Evolutionary conservation across 2,113 vertebrate species (phyloP), one percentile per base, ranked within the genome.

Genomic region (Eupsittula cactorum): DNA sequence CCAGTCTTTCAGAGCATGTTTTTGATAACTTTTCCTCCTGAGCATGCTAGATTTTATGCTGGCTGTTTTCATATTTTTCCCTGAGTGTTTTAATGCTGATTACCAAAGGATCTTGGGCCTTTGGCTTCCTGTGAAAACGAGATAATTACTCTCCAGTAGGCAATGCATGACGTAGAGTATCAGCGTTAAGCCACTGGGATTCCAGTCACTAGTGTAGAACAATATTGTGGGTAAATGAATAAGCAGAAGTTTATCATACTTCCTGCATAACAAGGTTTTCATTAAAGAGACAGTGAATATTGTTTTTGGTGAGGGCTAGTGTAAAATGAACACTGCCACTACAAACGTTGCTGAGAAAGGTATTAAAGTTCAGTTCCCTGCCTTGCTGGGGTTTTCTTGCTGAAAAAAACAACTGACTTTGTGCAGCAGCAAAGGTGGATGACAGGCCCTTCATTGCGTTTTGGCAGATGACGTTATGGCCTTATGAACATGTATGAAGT

Each of bases 141-240:
- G 95, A 96, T 97, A 97, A 97, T 97, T 95, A 93, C 91, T 94
- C 95, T 97, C 94, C 64, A 81, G 93, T 91, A 96, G 95, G 91
- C 90, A 96, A 77, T 0, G 3, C 62, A 16, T 97, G 97, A 97
- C 92, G 90, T 97, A 90, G 35, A 60, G 39, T 73, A 93, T 97
- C 92, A 82, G 92, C 62, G 11, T 82, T 96, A 87, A 97, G 69
- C 96, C 94, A 80, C 94, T 89, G 97, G 95, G 97, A 97, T 95
- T 94, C 94, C 93, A 95, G 86, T 91, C 86, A 73, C 88, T 24
- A 95, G 81, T 59, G 90, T 88, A 96, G 94, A 96, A 95, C 95
- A 95, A 93, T 96, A 92, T 93, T 95, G 95, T 95, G 97, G 95
- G 92, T 95, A 97, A 97, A 97, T 92, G 97, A 97, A 96, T 96